These are phyloP conservation scores for Temnothorax curvispinosus DNA, from an alignment of 1,140 invertebrate genomes.

Conservation along the genomic window DNA sequence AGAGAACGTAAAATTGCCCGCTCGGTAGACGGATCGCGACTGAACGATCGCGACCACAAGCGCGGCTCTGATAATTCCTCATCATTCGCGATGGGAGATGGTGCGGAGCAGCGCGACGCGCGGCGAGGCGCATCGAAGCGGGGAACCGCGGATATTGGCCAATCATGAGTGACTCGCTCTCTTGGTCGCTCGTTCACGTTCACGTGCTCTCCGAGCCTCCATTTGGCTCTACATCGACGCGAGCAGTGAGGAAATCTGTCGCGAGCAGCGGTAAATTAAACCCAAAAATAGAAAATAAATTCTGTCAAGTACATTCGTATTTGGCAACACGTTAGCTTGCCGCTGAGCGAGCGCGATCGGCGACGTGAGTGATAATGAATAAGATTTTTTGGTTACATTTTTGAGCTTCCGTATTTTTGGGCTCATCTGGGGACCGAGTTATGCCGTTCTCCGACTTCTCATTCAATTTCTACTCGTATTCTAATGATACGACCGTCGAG, in stretches of 20 bases:
- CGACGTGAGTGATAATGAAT: background rate
- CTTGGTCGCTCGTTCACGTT: background rate
- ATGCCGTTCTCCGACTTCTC: background rate
- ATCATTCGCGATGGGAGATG: slow-evolving; percentile 4
- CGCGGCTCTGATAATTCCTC: slow-evolving; percentile 62
- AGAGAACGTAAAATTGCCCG: slow-evolving; percentile 5
- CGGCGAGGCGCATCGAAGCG: background rate
- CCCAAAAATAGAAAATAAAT: background rate
- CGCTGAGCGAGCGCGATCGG: background rate
- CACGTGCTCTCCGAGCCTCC: background rate
- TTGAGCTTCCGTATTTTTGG: background rate
- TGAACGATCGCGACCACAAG: slow-evolving; percentile 29
- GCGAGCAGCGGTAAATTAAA: background rate
- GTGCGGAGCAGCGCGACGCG: background rate
- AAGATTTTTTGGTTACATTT: background rate
- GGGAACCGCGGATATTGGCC: background rate
- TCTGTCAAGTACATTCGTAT: background rate
- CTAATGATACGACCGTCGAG: background rate
- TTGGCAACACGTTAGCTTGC: background rate
- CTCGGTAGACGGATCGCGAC: slow-evolving; percentile 52
- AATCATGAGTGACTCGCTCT: slow-evolving; percentile 11
- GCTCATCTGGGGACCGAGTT: background rate
- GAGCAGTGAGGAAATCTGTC: background rate
- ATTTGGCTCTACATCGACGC: background rate
- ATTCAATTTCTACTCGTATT: background rate